These are phyloP conservation scores for Limenitis camilla DNA, from an alignment of 2,888 invertebrate species.

Conservation along the genomic window DNA sequence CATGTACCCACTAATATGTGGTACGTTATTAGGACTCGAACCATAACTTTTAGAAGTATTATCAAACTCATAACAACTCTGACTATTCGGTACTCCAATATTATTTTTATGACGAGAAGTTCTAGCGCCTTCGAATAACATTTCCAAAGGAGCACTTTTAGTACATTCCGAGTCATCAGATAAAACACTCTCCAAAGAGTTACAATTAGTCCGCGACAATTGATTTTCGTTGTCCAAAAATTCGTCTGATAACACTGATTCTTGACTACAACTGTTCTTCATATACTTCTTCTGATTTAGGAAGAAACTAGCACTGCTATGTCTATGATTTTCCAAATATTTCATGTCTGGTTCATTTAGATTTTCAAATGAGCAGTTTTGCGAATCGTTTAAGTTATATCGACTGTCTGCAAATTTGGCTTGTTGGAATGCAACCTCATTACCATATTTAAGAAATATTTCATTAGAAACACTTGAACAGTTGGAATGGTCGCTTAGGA, in stretches of 20 bases:
- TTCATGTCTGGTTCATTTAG: constrained; percentile 52
- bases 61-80: constrained; percentile 70
- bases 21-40: constrained; percentile 76
- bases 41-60: constrained; percentile 77
- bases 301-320: constrained; percentile 88
- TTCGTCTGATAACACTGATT: constrained; percentile 85
- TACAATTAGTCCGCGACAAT: constrained; percentile 79
- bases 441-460: constrained; percentile 67
- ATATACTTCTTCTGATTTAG: constrained; percentile 79
- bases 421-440: constrained; percentile 67
- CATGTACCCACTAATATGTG: constrained; percentile 72
- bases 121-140: constrained; percentile 76
- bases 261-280: constrained; percentile 81
- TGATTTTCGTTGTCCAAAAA: constrained; percentile 73
- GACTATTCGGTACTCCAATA: constrained; percentile 55
- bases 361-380: constrained; percentile 66
- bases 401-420: constrained; percentile 56
- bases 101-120: constrained; percentile 52
- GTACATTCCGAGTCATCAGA: constrained; percentile 87
- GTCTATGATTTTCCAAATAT: constrained; percentile 74
- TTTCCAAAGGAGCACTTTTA: constrained; percentile 85
- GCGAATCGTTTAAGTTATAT: constrained; percentile 67
- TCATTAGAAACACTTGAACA: constrained; percentile 70
- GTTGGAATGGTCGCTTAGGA: constrained; percentile 67
- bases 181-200: constrained; percentile 85